Percentiles rank a stretch among this genome's conserved stretches.
Evolutionary conservation across 2,888 invertebrate species (phyloP).

Genomic region (Anagyrus pseudococci): DNA sequence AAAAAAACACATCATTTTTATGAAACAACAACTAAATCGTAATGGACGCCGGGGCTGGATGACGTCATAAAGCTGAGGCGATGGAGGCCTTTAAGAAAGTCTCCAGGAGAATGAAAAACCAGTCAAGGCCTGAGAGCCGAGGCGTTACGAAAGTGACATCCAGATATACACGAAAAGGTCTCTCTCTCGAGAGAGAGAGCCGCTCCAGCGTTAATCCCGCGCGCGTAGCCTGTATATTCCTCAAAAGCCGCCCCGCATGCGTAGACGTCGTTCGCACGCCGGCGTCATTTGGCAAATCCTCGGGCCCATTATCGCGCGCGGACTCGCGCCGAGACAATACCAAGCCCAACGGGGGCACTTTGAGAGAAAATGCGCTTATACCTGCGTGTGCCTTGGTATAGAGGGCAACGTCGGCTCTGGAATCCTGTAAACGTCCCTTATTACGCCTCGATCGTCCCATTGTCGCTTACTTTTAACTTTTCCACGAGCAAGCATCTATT

Average conservation of each 20-base stretch:
- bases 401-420: not conserved
- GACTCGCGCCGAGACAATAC: not conserved
- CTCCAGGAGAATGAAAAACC: not conserved
- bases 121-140: slow-evolving; percentile 5
- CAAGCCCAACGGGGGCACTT: not conserved
- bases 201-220: no score
- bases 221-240: no score
- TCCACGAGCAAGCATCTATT: no score
- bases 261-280: not conserved
- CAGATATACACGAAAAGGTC: no score
- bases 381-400: no score
- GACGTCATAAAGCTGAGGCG: not conserved
- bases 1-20: no score
- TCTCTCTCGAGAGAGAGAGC: no score
- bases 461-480: slow-evolving; percentile 59
- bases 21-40: no score
- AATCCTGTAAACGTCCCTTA: slow-evolving; percentile 60
- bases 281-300: no score
- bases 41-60: no score
- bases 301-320: no score
- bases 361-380: slow-evolving; percentile 45
- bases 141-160: slow-evolving; percentile 26
- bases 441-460: slow-evolving; percentile 57
- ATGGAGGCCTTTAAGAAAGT: slow-evolving; percentile 23
- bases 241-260: no score